These are phyloP conservation scores for Pavo muticus DNA, from an alignment of 2,113 vertebrate species.

Conservation along the genomic window DNA sequence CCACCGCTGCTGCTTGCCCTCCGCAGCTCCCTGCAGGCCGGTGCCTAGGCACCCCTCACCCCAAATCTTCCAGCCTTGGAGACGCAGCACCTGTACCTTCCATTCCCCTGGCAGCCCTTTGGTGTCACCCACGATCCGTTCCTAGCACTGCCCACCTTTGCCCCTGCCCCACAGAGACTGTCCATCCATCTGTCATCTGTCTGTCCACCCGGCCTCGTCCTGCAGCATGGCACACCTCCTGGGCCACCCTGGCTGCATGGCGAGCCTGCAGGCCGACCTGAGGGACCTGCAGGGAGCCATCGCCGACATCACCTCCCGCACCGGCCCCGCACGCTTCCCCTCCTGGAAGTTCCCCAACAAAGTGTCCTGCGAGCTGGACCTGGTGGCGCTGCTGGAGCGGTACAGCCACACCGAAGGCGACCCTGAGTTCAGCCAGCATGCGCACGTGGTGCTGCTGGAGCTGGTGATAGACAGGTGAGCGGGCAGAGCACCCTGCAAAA, in stretches of 20 bases:
- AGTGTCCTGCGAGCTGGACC: slow-evolving; percentile 87
- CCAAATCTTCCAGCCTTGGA: background rate
- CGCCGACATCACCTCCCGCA: slow-evolving; percentile 85
- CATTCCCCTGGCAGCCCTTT: background rate
- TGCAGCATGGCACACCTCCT: slow-evolving; percentile 75
- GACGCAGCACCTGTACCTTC: background rate
- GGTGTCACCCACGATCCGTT: background rate
- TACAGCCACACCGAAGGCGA: slow-evolving; percentile 85
- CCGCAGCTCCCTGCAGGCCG: too few species aligned
- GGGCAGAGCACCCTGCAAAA: rapidly evolving
- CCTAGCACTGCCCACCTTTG: background rate
- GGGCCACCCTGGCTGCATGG: slow-evolving; percentile 86
- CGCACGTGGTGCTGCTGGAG: slow-evolving; percentile 90
- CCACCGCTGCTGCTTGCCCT: too few species aligned
- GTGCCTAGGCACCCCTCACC: too few species aligned
- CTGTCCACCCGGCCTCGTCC: background rate
- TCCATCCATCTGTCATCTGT: background rate
- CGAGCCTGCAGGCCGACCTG: slow-evolving; percentile 89
- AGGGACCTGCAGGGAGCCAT: slow-evolving; percentile 89
- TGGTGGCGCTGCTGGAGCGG: slow-evolving; percentile 83
- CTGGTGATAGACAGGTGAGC: slow-evolving; percentile 92
- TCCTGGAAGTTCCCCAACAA: slow-evolving; percentile 97
- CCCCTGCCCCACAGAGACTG: background rate
- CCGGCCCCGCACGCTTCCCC: slow-evolving; percentile 81
- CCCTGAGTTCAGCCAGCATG: slow-evolving; percentile 86